These are phyloP conservation scores for Hypanus sabinus DNA, from an alignment of 2,113 vertebrate species.

Conservation along the genomic window DNA sequence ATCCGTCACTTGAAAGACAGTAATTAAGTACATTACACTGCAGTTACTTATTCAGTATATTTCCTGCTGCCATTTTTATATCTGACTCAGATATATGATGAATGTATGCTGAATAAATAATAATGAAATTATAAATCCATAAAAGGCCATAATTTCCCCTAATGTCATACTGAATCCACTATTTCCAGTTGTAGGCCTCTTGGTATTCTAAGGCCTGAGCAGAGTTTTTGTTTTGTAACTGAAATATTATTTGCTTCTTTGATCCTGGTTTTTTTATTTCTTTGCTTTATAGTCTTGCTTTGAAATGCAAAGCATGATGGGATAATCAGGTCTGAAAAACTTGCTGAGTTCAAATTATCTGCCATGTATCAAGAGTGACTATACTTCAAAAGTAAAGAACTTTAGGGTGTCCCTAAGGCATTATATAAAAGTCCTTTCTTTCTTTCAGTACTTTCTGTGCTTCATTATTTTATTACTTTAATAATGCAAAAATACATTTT, in stretches of 20 bases:
- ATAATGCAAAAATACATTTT: slow-evolving; percentile 1
- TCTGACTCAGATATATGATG: not conserved
- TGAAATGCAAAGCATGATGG: not conserved
- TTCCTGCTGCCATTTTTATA: not conserved
- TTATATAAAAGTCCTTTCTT: too few species aligned
- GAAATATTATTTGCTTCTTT: not conserved
- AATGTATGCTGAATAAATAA: not conserved
- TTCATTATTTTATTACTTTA: not conserved
- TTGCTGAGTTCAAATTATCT: too few species aligned
- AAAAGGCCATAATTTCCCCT: not conserved
- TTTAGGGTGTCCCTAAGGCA: too few species aligned
- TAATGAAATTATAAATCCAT: not conserved
- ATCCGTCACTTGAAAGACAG: not conserved
- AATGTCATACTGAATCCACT: not conserved
- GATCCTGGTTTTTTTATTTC: not conserved
- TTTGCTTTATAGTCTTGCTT: not conserved
- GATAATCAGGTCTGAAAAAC: not conserved
- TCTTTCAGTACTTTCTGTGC: not conserved
- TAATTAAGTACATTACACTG: not conserved
- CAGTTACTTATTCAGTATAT: not conserved
- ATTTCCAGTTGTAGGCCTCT: not conserved
- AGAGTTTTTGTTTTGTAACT: not conserved
- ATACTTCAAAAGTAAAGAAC: too few species aligned
- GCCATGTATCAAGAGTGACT: too few species aligned
- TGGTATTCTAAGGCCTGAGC: not conserved